A percentile compares a stretch with the other conserved stretches of the same genome.
Evolutionary conservation across 2,888 invertebrate genomes (phyloP).

Genomic region (Heliconius sara): DNA sequence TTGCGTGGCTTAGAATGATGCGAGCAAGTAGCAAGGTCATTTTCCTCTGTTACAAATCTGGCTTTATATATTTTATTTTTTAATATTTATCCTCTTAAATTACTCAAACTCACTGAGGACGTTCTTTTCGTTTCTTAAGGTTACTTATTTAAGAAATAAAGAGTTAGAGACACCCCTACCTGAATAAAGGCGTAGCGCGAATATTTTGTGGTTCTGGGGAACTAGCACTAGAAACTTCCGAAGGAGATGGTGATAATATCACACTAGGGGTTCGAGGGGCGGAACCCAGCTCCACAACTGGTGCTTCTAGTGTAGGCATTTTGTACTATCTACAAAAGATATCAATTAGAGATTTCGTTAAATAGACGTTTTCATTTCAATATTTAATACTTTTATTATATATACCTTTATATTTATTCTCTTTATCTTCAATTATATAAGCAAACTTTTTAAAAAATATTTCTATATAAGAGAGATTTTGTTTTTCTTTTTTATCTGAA

Average conservation of each 20-base stretch:
- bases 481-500: conserved; percentile 4
- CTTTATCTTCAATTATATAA: background rate
- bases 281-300: conserved; percentile 71
- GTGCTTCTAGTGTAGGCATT: conserved; percentile 74
- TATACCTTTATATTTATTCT: background rate
- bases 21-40: too few relatives aligned
- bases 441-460: background rate
- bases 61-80: background rate
- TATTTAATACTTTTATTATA: background rate
- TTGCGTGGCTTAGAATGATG: too few relatives aligned
- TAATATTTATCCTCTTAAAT: background rate
- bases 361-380: background rate
- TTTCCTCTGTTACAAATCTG: background rate
- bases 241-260: conserved; percentile 69
- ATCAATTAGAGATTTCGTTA: background rate
- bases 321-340: conserved; percentile 39
- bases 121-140: background rate
- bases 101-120: background rate
- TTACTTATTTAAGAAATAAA: background rate
- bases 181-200: conserved; percentile 72
- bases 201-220: conserved; percentile 72
- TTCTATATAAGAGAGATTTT: background rate
- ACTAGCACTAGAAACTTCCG: conserved; percentile 77
- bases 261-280: conserved; percentile 68
- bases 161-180: conserved; percentile 53